Percentiles rank a stretch among this genome's conserved stretches.
These are phyloP conservation scores for Lynx canadensis DNA, from an alignment of 2,113 vertebrate genomes.

Conservation along the genomic window DNA sequence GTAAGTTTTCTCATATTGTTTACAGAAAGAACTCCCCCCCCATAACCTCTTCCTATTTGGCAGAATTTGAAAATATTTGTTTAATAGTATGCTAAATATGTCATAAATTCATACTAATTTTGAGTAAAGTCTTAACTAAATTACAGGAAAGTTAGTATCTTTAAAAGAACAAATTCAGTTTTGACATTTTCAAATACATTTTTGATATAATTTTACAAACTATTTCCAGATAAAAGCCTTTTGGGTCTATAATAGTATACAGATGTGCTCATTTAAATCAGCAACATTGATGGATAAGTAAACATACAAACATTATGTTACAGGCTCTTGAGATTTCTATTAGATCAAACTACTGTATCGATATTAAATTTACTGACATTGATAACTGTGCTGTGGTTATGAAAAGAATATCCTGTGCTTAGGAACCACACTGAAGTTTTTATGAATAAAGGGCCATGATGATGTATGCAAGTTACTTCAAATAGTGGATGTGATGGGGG, in stretches of 20 bases:
- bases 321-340: not conserved
- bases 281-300: not conserved
- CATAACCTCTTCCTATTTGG: not conserved
- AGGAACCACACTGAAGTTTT: not conserved
- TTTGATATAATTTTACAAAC: conserved; percentile 6
- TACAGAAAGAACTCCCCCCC: not conserved
- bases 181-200: not conserved
- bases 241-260: not conserved
- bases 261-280: not conserved
- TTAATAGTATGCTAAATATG: not conserved
- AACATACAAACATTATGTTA: not conserved
- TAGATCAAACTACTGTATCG: not conserved
- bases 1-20: not conserved
- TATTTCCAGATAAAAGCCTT: not conserved
- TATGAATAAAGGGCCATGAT: not conserved
- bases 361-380: not conserved
- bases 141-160: not conserved
- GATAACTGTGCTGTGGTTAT: not conserved
- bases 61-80: conserved; percentile 5
- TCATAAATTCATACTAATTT: conserved; percentile 47
- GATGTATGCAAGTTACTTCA: not conserved
- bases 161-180: conserved; percentile 21
- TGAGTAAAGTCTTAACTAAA: not conserved
- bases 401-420: not conserved
- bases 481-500: no score